Conservation (phyloP, 2,888 invertebrate genomes). For the Acholoe squamosa region DNA sequence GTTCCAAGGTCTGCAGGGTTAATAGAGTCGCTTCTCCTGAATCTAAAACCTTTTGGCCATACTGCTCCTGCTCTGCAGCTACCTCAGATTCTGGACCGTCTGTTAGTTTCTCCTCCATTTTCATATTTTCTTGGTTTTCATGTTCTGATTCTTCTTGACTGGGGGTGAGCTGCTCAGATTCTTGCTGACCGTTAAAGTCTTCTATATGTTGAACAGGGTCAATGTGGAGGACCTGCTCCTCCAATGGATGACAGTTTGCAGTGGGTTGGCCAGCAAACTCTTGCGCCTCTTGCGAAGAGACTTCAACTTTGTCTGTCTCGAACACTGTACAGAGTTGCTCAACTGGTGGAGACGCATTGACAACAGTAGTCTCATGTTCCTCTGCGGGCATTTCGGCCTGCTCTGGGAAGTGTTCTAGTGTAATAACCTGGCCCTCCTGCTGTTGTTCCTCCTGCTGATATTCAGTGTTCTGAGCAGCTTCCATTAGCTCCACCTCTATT, state of each 20-base stretch:
- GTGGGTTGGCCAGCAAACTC: too few species aligned
- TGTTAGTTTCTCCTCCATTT: neutral
- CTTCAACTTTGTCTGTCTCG: too few species aligned
- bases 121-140: neutral
- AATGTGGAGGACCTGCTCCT: too few species aligned
- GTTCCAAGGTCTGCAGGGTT: constrained; percentile 24
- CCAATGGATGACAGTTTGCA: too few species aligned
- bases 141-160: neutral
- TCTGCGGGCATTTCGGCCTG: neutral
- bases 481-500: neutral
- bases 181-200: too few species aligned
- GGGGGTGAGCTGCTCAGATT: neutral
- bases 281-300: too few species aligned
- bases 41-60: neutral
- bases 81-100: neutral
- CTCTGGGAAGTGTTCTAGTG: neutral
- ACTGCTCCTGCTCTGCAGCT: neutral
- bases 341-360: too few species aligned
- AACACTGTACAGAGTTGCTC: too few species aligned
- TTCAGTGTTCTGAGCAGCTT: neutral
- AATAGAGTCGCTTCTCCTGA: constrained; percentile 5
- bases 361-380: neutral
- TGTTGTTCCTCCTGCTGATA: neutral
- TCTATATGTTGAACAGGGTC: too few species aligned
- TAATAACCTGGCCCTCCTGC: neutral